Evolutionary conservation across 2,888 invertebrate genomes (phyloP).

Genomic region (Machimus rusticus): DNA sequence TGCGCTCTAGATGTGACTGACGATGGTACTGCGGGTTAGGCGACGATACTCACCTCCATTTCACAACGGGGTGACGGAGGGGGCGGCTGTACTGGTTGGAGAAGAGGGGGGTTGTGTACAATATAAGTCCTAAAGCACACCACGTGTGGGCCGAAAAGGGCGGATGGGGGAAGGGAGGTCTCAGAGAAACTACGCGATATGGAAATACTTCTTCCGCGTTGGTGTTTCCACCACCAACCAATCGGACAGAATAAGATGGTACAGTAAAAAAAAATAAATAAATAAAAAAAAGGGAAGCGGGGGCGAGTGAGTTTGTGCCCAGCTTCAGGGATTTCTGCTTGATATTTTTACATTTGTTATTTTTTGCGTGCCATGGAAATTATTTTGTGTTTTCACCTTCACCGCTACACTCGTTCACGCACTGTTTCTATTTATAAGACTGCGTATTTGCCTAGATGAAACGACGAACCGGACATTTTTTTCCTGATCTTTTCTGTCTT

Average conservation of each 20-base stretch:
- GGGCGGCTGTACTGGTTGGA: background rate
- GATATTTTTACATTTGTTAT: constrained; percentile 4
- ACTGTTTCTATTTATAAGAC: background rate
- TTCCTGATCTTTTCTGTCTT: background rate
- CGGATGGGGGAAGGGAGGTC: background rate
- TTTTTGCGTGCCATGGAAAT: background rate
- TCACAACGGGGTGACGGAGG: background rate
- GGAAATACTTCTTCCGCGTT: background rate
- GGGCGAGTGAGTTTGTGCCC: background rate
- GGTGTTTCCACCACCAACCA: background rate
- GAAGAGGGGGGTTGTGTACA: background rate
- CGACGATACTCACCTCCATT: background rate
- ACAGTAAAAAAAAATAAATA: background rate
- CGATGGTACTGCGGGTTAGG: background rate
- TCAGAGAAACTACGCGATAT: background rate
- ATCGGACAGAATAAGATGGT: background rate
- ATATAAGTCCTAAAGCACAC: background rate
- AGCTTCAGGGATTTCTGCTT: background rate
- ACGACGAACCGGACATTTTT: background rate
- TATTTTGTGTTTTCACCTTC: background rate
- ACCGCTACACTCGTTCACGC: background rate
- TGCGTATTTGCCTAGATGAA: background rate
- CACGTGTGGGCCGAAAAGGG: background rate
- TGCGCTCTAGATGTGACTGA: constrained; percentile 2
- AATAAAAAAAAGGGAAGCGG: background rate